Conservation (phyloP, 2,888 invertebrate species). For the Coenonympha glycerion region DNA sequence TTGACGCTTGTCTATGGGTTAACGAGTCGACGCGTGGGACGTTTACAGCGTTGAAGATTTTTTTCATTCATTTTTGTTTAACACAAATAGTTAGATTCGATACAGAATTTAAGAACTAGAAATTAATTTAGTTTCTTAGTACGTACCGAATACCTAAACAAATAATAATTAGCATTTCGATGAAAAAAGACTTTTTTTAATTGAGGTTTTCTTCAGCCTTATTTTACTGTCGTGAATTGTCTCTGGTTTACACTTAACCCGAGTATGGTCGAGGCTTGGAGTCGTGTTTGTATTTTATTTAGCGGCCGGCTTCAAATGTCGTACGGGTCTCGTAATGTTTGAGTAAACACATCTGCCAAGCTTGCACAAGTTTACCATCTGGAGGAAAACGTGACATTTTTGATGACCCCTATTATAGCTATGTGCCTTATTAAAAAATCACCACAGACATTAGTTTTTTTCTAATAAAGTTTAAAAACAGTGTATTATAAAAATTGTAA, state of each 20-base stretch:
- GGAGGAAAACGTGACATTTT: conserved; percentile 69
- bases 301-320: conserved; percentile 73
- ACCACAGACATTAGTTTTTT: background rate
- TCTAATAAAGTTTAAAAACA: too few relatives aligned
- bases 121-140: background rate
- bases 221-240: conserved; percentile 60
- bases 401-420: conserved; percentile 41
- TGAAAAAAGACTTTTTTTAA: conserved; percentile 68
- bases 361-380: conserved; percentile 72
- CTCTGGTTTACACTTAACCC: conserved; percentile 49
- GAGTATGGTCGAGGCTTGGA: conserved; percentile 52
- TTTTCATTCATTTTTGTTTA: conserved; percentile 69
- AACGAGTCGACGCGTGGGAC: conserved; percentile 65
- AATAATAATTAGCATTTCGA: too few relatives aligned
- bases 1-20: conserved; percentile 54
- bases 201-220: conserved; percentile 64
- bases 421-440: background rate
- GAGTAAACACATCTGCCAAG: conserved; percentile 61
- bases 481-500: too few relatives aligned
- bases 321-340: conserved; percentile 74
- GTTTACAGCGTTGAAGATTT: conserved; percentile 58
- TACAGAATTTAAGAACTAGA: background rate
- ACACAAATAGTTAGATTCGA: background rate
- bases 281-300: conserved; percentile 70
- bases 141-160: too few relatives aligned